Evolutionary conservation across 2,113 vertebrate species (phyloP).

Genomic region (Opisthocomus hoazin): DNA sequence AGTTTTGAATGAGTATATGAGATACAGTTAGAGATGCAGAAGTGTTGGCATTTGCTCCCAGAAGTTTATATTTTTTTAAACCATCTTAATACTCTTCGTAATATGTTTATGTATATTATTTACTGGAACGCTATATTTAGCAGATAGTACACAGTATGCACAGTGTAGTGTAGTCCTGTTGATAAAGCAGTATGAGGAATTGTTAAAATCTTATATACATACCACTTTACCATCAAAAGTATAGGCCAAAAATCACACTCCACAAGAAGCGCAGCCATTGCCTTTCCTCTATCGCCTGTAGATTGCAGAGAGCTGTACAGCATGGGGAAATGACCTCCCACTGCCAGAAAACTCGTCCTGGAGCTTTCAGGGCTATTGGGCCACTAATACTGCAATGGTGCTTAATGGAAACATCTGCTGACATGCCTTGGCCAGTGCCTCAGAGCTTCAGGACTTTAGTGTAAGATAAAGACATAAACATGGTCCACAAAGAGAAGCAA

Average conservation of each 20-base stretch:
- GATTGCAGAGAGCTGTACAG: background rate
- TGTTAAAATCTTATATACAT: background rate
- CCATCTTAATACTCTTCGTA: background rate
- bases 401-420: background rate
- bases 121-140: background rate
- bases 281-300: background rate
- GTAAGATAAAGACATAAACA: background rate
- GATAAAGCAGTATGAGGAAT: background rate
- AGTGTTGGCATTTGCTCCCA: background rate
- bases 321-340: background rate
- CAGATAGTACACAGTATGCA: background rate
- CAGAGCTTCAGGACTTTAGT: background rate
- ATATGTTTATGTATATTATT: background rate
- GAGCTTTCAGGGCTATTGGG: background rate
- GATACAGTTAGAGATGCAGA: background rate
- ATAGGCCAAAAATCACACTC: background rate
- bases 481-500: background rate
- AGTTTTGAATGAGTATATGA: background rate
- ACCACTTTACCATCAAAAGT: background rate
- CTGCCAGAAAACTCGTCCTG: background rate
- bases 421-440: background rate
- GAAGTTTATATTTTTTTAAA: background rate
- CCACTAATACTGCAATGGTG: accelerated
- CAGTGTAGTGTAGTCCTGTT: background rate
- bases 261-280: background rate